Percentiles rank a stretch among this genome's conserved stretches.
These are phyloP conservation scores for Drymonia ruficornis DNA, from an alignment of 2,888 invertebrate species.

Conservation along the genomic window DNA sequence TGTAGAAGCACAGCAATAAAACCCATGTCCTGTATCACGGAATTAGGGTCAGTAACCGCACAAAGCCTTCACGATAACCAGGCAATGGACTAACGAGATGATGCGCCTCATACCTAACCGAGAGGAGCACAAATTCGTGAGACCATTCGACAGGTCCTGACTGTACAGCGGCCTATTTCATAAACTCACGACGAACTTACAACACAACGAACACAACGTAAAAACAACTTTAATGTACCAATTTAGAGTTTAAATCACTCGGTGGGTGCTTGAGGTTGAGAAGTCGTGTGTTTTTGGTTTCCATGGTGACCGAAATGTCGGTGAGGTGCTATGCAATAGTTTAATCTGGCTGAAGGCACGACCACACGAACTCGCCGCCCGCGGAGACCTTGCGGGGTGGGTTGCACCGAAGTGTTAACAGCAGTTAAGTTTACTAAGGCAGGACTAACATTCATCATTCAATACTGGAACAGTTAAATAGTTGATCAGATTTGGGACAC, in stretches of 20 bases:
- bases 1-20: not conserved
- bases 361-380: conserved; percentile 71
- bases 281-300: conserved; percentile 69
- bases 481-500: no score
- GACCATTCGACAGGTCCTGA: conserved; percentile 54
- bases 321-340: conserved; percentile 76
- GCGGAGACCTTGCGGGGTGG: conserved; percentile 59
- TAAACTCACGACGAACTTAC: conserved; percentile 54
- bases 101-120: conserved; percentile 44
- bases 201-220: not conserved
- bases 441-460: not conserved
- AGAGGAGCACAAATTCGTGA: conserved; percentile 53
- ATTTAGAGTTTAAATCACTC: conserved; percentile 17
- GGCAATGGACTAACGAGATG: conserved; percentile 25
- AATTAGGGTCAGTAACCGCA: not conserved
- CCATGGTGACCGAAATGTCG: conserved; percentile 75
- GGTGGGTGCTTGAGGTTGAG: conserved; percentile 19
- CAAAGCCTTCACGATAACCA: conserved; percentile 1
- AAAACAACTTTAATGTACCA: conserved; percentile 12
- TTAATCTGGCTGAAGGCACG: conserved; percentile 72
- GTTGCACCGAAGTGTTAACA: conserved; percentile 30
- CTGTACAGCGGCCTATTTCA: conserved; percentile 58
- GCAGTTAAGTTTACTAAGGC: no score
- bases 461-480: no score
- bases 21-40: not conserved